Conservation (phyloP, 2,113 vertebrate species). For the Glareola pratincola region DNA sequence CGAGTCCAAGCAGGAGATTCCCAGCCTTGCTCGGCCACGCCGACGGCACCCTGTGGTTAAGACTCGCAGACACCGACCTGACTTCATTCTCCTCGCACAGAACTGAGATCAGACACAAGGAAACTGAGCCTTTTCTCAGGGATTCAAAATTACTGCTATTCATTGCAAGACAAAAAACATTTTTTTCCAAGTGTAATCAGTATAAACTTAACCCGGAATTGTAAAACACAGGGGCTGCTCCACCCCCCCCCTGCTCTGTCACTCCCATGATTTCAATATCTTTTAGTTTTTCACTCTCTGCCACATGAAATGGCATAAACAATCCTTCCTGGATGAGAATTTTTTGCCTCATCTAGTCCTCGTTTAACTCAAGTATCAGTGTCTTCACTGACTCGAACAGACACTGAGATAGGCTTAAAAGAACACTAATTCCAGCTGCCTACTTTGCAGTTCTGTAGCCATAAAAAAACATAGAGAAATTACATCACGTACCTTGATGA, state of each 20-base stretch:
- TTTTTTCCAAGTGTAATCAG: neutral
- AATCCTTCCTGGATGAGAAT: neutral
- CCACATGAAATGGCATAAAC: neutral
- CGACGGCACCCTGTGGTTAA: accelerated
- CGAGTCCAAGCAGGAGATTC: neutral
- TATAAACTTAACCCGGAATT: neutral
- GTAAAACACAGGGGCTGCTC: neutral
- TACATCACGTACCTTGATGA: neutral
- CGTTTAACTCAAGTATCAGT: neutral
- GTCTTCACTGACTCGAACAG: neutral
- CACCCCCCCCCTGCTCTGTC: neutral
- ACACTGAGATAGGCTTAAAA: neutral
- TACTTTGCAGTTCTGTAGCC: neutral
- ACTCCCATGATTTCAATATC: neutral
- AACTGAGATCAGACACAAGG: neutral
- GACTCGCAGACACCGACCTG: neutral
- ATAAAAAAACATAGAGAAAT: neutral
- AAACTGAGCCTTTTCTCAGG: neutral
- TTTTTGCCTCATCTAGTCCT: neutral
- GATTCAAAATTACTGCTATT: neutral
- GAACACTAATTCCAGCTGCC: neutral
- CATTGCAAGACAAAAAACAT: neutral
- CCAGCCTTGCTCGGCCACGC: neutral
- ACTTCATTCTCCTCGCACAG: neutral
- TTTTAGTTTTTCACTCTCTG: neutral